Base-by-base conservation (phyloP, 1,140 invertebrate genomes). In the Aphis craccivora region DNA sequence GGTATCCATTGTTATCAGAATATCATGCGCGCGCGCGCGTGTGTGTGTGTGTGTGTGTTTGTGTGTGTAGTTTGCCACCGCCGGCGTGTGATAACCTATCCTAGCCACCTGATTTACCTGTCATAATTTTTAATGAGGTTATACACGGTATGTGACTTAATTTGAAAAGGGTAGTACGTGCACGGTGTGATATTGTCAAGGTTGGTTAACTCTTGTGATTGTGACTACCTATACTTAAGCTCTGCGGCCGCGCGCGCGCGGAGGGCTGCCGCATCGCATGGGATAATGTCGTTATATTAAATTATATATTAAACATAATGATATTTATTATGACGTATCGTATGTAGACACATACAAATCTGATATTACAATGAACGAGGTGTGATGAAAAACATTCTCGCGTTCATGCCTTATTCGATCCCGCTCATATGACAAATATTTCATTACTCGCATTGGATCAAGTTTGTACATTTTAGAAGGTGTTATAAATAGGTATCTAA, bases 71-170 rank as follows among this genome's bases (percentile, higher is more conserved):
- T 53, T 53, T 60, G 90, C 90, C 67, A 92, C 91, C 91, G 43
- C 45, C 67, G 45, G 60, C 67, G 91, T 83, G 91, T 83, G 91
- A 83, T 92, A 92, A 83, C 67, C 76, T 37, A 76, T n/a, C 20
- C 90, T 18, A 25, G 45, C 60, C 67, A 81, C 91, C 91, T 92
- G 91, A 92, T 92, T 81, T 92, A 81, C 91, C 91, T 92, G 91
- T 92, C 91, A 92, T 92, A 92, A 92, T 81, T 92, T 83, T 76
- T 92, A 92, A 92, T 92, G 67, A 92, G 91, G 91, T 92, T 92
- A 92, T 92, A 92, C 91, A 92, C 91, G 91, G 91, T 83, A 83
- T 92, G 91, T 37, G 67, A 81, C 91, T 92, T 92, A 76, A 92
- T 92, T 83, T 51, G 67, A 83, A 92, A 92, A 92, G 76, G 91